These are phyloP conservation scores for Diaprepes abbreviatus DNA, from an alignment of 2,888 invertebrate genomes.

Conservation along the genomic window DNA sequence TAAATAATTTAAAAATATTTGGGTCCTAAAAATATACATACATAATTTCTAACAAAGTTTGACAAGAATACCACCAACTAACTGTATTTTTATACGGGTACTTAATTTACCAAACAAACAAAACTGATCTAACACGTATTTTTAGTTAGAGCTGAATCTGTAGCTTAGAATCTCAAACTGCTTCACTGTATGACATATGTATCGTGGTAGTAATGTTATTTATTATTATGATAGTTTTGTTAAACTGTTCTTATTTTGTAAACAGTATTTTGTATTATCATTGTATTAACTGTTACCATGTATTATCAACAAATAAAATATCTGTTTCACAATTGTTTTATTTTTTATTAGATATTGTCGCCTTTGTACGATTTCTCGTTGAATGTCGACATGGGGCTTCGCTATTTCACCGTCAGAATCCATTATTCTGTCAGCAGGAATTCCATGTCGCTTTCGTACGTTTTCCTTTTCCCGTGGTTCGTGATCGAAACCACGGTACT, in stretches of 20 bases:
- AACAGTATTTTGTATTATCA: slow-evolving; percentile 34
- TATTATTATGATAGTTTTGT: slow-evolving; percentile 15
- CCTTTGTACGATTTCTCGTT: too few species aligned
- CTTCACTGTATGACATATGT: slow-evolving; percentile 15
- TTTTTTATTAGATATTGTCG: neutral
- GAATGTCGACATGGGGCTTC: too few species aligned
- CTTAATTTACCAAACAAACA: slow-evolving; percentile 17
- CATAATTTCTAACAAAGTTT: too few species aligned
- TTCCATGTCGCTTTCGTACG: too few species aligned
- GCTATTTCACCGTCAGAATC: too few species aligned
- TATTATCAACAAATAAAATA: slow-evolving; percentile 34
- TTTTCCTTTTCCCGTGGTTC: too few species aligned
- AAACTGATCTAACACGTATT: neutral
- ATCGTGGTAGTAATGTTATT: slow-evolving; percentile 29
- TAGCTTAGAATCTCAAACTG: slow-evolving; percentile 16
- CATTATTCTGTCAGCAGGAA: too few species aligned
- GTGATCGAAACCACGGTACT: too few species aligned
- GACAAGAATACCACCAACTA: neutral
- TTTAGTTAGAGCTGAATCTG: slow-evolving; percentile 14
- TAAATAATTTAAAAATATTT: too few species aligned
- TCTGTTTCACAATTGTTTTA: slow-evolving; percentile 18
- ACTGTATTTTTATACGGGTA: slow-evolving; percentile 19
- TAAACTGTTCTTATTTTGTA: slow-evolving; percentile 16
- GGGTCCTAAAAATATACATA: too few species aligned
- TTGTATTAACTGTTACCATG: slow-evolving; percentile 34